Evolutionary conservation across 2,888 invertebrate genomes (phyloP).

Genomic region (Dione juno): DNA sequence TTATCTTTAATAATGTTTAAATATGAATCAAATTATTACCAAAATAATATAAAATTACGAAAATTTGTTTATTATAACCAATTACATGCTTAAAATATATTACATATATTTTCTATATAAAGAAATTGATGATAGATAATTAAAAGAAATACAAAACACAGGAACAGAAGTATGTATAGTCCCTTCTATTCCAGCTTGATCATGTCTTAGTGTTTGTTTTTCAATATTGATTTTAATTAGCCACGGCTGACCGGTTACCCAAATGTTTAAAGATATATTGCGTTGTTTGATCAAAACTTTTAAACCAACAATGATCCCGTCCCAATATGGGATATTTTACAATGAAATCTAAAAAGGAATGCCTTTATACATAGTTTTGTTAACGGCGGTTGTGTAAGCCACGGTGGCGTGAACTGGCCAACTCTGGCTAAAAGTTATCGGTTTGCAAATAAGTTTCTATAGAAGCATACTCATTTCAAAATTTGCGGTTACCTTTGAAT

Average conservation of each 20-base stretch:
- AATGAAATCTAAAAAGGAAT: conserved; percentile 58
- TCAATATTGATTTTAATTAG: conserved; percentile 41
- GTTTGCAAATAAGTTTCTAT: conserved; percentile 81
- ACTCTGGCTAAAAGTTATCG: conserved; percentile 75
- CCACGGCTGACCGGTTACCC: conserved; percentile 34
- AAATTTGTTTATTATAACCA: no score
- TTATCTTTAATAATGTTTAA: no score
- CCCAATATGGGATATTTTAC: conserved; percentile 44
- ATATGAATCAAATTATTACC: no score
- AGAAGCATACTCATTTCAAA: conserved; percentile 76
- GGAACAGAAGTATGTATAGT: background rate
- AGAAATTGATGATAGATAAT: no score
- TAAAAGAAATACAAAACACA: background rate
- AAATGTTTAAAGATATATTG: conserved; percentile 43
- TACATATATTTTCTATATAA: no score
- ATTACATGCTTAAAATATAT: no score
- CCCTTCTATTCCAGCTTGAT: background rate
- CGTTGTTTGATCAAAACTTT: conserved; percentile 45
- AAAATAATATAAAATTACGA: no score
- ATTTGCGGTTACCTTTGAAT: conserved; percentile 82
- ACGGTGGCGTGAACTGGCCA: conserved; percentile 65
- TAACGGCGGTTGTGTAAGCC: conserved; percentile 59
- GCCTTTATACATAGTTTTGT: conserved; percentile 70
- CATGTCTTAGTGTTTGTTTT: conserved; percentile 17
- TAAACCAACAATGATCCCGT: conserved; percentile 43